Base-by-base conservation (phyloP, 2,113 vertebrate species). In the Sakesphorus luctuosus region DNA sequence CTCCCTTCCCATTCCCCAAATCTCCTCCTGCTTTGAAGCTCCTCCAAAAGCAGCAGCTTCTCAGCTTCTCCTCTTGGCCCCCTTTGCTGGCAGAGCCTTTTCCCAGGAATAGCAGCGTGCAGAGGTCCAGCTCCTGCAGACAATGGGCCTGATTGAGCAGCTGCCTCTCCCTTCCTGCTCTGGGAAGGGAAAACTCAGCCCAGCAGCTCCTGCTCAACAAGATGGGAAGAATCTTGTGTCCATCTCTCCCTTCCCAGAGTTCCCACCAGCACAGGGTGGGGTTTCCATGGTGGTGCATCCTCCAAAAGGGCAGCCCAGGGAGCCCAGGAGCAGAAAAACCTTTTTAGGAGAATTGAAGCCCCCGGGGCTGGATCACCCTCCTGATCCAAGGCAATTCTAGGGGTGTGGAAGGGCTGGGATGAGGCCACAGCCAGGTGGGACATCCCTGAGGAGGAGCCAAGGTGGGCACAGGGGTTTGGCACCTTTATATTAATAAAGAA, bases 141-240 rank as follows among this genome's bases (percentile, higher is more conserved):
- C 91, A 86, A 95, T 83, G 86, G 40, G 72, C 83, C 75, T 69
- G 91, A 95, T 69, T 65, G 66, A 88, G 36, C 94, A 95, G 90
- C 74, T 90, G 88, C 82, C 58, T 67, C 58, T 67, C 18, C 29
- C 19, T 93, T 33, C 78, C 18, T 7, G 8, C 46, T 43, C 62
- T 17, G 53, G 52, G 74, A 76, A 63, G 24, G 36, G 33, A 43
- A 80, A 61, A 88, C 58, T 79, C 72, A 83, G 75, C 66, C 83
- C 66, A 46, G 62, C 52, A 52, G 69, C 66, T 94, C 89, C 52
- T 28, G 78, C 31, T 80, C 46, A 75, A 40, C 5, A 16, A 40
- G 46, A 47, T 3, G 4, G 5, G 61, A 56, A 82, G 19, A 5
- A 9, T 9, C 63, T 33, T 35, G 17, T 7, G 25, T 55, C 65